phyloP scores from a whole-genome alignment of 2,797 vertebrate species.

The Adrianichthys oophorus region DNA sequence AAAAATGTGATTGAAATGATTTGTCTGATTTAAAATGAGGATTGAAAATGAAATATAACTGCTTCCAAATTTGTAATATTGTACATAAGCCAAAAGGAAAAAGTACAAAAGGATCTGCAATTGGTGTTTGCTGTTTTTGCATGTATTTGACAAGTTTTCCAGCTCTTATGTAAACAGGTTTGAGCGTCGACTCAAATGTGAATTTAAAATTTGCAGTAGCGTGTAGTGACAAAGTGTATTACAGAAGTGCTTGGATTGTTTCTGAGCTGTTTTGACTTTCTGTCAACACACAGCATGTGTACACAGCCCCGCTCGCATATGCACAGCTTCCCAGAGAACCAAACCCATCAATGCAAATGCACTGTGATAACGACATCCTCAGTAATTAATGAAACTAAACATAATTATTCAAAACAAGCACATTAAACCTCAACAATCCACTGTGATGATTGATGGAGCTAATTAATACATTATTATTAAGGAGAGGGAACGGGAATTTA shows the following conservation, averaged over 20 bases:
- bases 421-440: slow-evolving; percentile 68
- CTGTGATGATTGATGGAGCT: slow-evolving; percentile 68
- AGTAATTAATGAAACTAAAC: slow-evolving; percentile 72
- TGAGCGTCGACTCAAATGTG: no score
- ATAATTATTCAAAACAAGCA: slow-evolving; percentile 75
- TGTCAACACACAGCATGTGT: slow-evolving; percentile 37
- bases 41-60: no score
- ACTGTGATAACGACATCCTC: slow-evolving; percentile 70
- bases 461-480: slow-evolving; percentile 71
- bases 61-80: no score
- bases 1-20: no score
- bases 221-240: slow-evolving; percentile 6
- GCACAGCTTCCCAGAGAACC: slow-evolving; percentile 45
- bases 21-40: no score
- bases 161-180: no score
- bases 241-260: slow-evolving; percentile 2
- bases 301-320: slow-evolving; percentile 27
- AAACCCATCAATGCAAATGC: slow-evolving; percentile 60
- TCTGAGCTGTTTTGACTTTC: slow-evolving; percentile 13
- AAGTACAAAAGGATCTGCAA: no score
- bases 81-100: no score
- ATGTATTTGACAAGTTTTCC: no score
- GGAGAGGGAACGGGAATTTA: slow-evolving; percentile 66
- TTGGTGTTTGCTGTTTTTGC: no score
- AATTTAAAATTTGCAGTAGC: slow-evolving; percentile 15